Evolutionary conservation across 2,797 vertebrate genomes (phyloP), one percentile per base, ranked within the genome.

Genomic region (Hyperoplus immaculatus): DNA sequence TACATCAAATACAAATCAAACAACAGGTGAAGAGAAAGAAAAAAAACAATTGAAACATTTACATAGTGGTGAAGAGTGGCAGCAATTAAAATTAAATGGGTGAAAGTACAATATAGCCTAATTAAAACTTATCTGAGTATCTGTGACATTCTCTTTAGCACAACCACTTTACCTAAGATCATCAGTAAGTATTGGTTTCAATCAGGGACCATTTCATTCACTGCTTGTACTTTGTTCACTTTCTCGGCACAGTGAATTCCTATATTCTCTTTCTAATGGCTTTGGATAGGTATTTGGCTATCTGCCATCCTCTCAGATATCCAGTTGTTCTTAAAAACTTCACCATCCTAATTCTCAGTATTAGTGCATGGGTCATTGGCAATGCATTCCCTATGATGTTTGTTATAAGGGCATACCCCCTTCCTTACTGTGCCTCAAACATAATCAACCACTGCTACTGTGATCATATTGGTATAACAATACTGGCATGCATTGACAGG

Each of bases 401-500:
- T 12, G 89, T 92, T 0, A 79, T 87, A 5, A 91, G 94, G 68
- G 95, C 95, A 0, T 91, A 93, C 21, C 90, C 89, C 47, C 85
- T 96, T 11, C 89, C 85, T 15, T 96, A 95, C 72, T 96, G 95
- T 72, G 87, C 82, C 4, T 88, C 93, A 62, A 95, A 95, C 57
- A 70, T 85, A 46, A 94, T 96, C 55, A 60, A 82, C 18, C 94
- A 96, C 69, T 95, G 95, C 68, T 96, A 86, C 75, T 96, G 95
- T 78, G 95, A 96, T 86, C 95, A 95, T 63, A 81, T 93, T 3
- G 90, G 93, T 2, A 88, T 96, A 62, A 94, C 95, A 51, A 74
- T 51, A 0, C 83, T 96, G 47, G 94, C 95, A 5, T 96, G 95
- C 69, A 94, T 91, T 0, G 92, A 95, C 29, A 93, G 92, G 3